Conservation (phyloP, 2,888 invertebrate species). For the Drosophila testacea region DNA sequence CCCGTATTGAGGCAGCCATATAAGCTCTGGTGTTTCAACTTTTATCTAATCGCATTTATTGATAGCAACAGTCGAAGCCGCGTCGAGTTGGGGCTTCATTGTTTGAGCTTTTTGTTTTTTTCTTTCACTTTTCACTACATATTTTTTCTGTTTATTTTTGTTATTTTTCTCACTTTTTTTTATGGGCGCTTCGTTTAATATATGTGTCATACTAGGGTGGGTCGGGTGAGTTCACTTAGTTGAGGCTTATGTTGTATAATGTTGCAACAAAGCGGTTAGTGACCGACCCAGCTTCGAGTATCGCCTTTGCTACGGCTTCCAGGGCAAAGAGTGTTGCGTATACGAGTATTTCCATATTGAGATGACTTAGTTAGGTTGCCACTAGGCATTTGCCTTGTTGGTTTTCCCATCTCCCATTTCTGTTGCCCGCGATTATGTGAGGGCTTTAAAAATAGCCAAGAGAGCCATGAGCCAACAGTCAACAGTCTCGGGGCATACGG, state of each 20-base stretch:
- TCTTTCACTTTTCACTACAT: constrained; percentile 19
- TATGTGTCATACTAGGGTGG: constrained; percentile 64
- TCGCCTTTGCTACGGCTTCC: constrained; percentile 64
- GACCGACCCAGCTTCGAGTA: constrained; percentile 54
- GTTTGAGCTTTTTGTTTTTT: constrained; percentile 48
- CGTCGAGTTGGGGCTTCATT: constrained; percentile 51
- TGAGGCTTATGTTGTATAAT: constrained; percentile 68
- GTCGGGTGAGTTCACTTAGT: constrained; percentile 21
- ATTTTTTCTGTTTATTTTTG: constrained; percentile 26
- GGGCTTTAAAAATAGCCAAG: constrained; percentile 50
- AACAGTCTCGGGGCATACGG: constrained; percentile 23
- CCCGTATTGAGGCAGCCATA: constrained; percentile 45
- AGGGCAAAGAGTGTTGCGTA: constrained; percentile 37
- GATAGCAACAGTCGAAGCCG: constrained; percentile 61
- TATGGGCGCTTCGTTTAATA: constrained; percentile 49
- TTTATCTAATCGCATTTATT: constrained; percentile 75
- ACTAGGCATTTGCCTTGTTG: constrained; percentile 23
- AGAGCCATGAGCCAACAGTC: constrained; percentile 6
- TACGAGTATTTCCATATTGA: constrained; percentile 29
- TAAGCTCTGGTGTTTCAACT: constrained; percentile 45
- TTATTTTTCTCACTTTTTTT: constrained; percentile 35
- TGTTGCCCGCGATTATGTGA: constrained; percentile 33
- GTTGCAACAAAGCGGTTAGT: constrained; percentile 70
- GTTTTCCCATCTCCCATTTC: constrained; percentile 19
- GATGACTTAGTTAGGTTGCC: constrained; percentile 23